Percentiles rank a stretch among this genome's conserved stretches.
phyloP scores from a whole-genome alignment of 2,113 vertebrate genomes.

The Pogona vitticeps region DNA sequence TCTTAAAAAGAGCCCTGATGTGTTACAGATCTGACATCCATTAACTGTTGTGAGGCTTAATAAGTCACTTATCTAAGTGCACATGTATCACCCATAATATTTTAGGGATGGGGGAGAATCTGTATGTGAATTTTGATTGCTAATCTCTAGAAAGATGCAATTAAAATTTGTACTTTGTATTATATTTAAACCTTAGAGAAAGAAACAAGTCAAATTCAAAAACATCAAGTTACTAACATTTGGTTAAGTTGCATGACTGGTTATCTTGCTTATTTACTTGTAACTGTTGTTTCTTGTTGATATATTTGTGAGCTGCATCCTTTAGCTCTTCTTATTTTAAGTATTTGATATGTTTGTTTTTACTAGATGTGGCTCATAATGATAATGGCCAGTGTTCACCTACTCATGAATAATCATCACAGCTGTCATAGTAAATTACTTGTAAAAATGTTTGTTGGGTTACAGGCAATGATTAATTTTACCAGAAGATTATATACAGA shows the following conservation, averaged over 20 bases:
- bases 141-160: not conserved
- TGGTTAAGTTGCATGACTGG: not conserved
- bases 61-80: not conserved
- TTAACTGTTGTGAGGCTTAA: not conserved
- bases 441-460: not conserved
- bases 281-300: not conserved
- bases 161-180: slow-evolving; percentile 3
- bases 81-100: not conserved
- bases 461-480: not conserved
- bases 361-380: not conserved
- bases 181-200: not conserved
- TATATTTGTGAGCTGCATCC: not conserved
- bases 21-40: not conserved
- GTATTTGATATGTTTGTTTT: not conserved
- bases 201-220: slow-evolving; percentile 40
- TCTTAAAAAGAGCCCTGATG: not conserved
- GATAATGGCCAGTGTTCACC: not conserved
- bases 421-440: not conserved
- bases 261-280: slow-evolving; percentile 18
- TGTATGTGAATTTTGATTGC: not conserved
- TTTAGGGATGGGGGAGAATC: not conserved
- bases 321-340: not conserved
- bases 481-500: not conserved
- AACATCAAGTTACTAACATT: slow-evolving; percentile 12
- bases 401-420: not conserved